phyloP scores from a whole-genome alignment of 2,113 vertebrate species.

The Andinoacara biseriatus region DNA sequence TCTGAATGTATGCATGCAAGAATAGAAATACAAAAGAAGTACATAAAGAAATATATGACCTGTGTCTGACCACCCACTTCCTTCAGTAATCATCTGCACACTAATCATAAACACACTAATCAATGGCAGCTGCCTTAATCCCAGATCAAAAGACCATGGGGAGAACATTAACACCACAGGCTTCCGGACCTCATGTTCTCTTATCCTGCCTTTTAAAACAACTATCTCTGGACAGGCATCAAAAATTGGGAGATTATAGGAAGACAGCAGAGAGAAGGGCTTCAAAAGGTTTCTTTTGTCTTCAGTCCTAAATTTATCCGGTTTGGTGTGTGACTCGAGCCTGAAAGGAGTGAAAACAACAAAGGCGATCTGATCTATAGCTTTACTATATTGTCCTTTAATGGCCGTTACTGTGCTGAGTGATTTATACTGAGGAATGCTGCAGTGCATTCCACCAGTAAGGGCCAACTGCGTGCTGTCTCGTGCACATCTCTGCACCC shows the following conservation, averaged over 20 bases:
- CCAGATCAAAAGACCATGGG: conserved; percentile 69
- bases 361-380: not conserved
- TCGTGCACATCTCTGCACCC: conserved; percentile 1
- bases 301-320: not conserved
- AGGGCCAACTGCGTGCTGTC: conserved; percentile 7
- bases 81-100: conserved; percentile 60
- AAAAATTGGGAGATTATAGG: conserved; percentile 21
- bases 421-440: conserved; percentile 35
- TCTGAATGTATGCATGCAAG: not conserved
- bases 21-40: conserved; percentile 11
- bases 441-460: conserved; percentile 20
- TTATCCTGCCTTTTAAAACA: conserved; percentile 53
- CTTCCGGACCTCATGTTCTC: conserved; percentile 65
- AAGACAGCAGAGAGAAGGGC: conserved; percentile 27
- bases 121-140: conserved; percentile 75
- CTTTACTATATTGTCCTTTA: conserved; percentile 11
- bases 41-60: conserved; percentile 55
- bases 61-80: conserved; percentile 74
- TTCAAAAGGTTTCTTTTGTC: not conserved
- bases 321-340: not conserved
- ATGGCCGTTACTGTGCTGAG: conserved; percentile 5
- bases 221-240: conserved; percentile 51
- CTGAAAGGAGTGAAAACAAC: not conserved
- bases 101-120: conserved; percentile 68
- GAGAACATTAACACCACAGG: conserved; percentile 72